Conservation (phyloP, 2,888 invertebrate genomes). For the Epinotia nisella region DNA sequence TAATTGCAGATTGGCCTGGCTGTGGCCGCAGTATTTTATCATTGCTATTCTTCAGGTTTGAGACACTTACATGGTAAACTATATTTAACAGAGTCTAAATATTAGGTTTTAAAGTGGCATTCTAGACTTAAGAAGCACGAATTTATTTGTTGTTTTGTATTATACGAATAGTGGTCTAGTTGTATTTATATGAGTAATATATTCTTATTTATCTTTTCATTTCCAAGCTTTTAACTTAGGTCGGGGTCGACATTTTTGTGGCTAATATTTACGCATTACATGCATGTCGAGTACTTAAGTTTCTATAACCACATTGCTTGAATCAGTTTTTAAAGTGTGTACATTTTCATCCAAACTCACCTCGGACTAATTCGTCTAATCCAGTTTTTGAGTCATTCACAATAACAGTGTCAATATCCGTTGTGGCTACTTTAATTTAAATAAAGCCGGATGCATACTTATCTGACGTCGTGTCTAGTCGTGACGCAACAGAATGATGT, state of each 20-base stretch:
- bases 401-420: background rate
- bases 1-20: conserved; percentile 18
- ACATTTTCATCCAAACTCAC: background rate
- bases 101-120: conserved; percentile 70
- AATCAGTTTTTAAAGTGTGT: background rate
- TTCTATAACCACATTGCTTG: background rate
- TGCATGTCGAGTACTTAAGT: no score
- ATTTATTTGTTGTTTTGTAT: conserved; percentile 84
- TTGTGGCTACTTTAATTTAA: background rate
- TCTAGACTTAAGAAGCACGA: conserved; percentile 81
- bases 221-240: conserved; percentile 25
- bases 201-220: conserved; percentile 64
- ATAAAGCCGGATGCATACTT: background rate
- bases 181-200: conserved; percentile 74
- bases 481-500: no score
- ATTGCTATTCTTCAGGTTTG: conserved; percentile 29
- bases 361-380: background rate
- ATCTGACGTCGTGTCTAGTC: no score
- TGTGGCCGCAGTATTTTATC: conserved; percentile 11
- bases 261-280: background rate
- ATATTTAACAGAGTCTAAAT: conserved; percentile 58
- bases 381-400: background rate
- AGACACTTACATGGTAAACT: conserved; percentile 50
- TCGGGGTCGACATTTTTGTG: conserved; percentile 6
- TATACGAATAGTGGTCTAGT: conserved; percentile 72